Conservation (phyloP, 2,888 invertebrate genomes). For the Zeuzera pyrina region DNA sequence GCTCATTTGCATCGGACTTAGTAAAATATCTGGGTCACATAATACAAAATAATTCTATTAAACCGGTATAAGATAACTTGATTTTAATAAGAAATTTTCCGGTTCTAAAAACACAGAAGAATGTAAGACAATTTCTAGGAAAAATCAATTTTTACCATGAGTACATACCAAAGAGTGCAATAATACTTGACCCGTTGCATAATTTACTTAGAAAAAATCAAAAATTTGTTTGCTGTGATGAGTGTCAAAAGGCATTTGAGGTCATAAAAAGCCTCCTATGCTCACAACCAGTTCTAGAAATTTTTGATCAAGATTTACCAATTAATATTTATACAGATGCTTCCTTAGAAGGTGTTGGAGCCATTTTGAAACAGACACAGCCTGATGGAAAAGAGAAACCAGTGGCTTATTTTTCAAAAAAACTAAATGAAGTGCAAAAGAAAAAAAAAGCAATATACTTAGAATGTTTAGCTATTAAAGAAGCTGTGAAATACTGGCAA, state of each 20-base stretch:
- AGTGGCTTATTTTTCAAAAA: conserved; percentile 15
- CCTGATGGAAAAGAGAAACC: conserved; percentile 14
- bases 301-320: conserved; percentile 17
- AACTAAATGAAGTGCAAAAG: conserved; percentile 13
- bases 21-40: conserved; percentile 7
- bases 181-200: conserved; percentile 3
- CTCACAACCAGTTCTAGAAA: conserved; percentile 14
- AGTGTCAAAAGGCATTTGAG: conserved; percentile 13
- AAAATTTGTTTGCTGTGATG: conserved; percentile 5
- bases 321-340: conserved; percentile 21
- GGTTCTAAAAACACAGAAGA: conserved; percentile 11
- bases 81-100: conserved; percentile 13
- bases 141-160: no score
- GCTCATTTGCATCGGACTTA: conserved; percentile 6
- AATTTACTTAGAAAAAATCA: conserved; percentile 1
- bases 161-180: conserved; percentile 5
- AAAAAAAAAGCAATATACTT: conserved; percentile 16
- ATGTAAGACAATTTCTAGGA: conserved; percentile 15
- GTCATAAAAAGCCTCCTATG: conserved; percentile 13
- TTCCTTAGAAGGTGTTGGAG: conserved; percentile 16
- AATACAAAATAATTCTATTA: conserved; percentile 19
- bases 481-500: conserved; percentile 17
- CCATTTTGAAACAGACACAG: conserved; percentile 15
- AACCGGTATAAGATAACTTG: conserved; percentile 18
- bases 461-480: conserved; percentile 17